Percentiles rank a stretch among this genome's conserved stretches.
phyloP scores from a whole-genome alignment of 2,797 vertebrate genomes.

The Apogon hyalosoma region DNA sequence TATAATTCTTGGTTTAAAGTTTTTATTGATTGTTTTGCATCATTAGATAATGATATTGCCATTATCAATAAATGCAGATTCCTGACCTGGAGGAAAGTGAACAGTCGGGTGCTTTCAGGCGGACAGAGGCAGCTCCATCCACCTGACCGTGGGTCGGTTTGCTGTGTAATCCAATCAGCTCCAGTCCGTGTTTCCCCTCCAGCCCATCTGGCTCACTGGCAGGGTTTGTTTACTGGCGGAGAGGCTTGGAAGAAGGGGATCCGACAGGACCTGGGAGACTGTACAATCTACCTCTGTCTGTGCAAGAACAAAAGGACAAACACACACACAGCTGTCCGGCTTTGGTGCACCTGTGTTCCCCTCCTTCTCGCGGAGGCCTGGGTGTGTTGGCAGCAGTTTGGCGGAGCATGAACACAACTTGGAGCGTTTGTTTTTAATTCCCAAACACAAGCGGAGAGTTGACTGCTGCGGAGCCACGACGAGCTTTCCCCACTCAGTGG shows the following conservation, averaged over 20 bases:
- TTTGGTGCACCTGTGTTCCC: background rate
- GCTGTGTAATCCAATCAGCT: constrained; percentile 75
- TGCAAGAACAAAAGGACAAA: constrained; percentile 29
- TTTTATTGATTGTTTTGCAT: no score
- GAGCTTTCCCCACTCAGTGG: constrained; percentile 16
- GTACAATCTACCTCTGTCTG: constrained; percentile 72
- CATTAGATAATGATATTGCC: no score
- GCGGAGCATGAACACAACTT: constrained; percentile 20
- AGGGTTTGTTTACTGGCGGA: constrained; percentile 85
- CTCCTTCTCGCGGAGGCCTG: background rate
- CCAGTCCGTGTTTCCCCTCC: constrained; percentile 83
- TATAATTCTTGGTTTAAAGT: no score
- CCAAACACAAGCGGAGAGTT: constrained; percentile 28
- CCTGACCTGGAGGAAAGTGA: background rate
- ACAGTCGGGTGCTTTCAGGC: background rate
- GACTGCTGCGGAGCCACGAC: constrained; percentile 38
- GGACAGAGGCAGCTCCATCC: constrained; percentile 17
- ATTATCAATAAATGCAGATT: background rate
- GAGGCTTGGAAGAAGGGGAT: constrained; percentile 77
- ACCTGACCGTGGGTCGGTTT: constrained; percentile 45
- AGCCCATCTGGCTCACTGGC: constrained; percentile 77
- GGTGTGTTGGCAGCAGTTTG: background rate
- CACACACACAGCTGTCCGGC: background rate
- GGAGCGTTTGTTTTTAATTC: constrained; percentile 25
- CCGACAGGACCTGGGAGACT: constrained; percentile 75